phyloP scores from a whole-genome alignment of 2,888 invertebrate genomes.

The Drosophila meridionalis region DNA sequence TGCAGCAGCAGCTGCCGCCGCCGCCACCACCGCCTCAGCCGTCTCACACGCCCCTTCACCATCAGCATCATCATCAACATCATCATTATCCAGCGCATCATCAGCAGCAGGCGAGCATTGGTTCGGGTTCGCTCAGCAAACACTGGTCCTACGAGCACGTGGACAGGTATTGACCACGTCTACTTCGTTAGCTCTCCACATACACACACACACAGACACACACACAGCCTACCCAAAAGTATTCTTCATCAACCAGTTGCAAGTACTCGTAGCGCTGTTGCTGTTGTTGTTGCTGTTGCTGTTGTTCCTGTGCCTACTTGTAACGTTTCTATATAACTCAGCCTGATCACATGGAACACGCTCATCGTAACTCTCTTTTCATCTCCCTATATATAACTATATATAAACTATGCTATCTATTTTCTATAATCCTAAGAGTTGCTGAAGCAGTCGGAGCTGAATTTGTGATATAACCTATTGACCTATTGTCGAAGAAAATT shows the following conservation, averaged over 20 bases:
- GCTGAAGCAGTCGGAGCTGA: background rate
- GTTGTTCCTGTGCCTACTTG: constrained; percentile 37
- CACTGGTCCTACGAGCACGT: constrained; percentile 84
- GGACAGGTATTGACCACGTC: constrained; percentile 83
- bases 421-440: constrained; percentile 5
- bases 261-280: constrained; percentile 59
- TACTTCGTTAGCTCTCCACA: constrained; percentile 29
- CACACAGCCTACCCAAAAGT: background rate
- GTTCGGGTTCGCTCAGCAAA: constrained; percentile 82
- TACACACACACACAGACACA: background rate
- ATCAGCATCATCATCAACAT: constrained; percentile 36
- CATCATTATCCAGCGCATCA: constrained; percentile 63
- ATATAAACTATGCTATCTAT: background rate
- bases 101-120: constrained; percentile 87
- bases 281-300: constrained; percentile 57
- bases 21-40: constrained; percentile 17
- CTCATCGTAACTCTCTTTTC: constrained; percentile 42
- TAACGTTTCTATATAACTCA: constrained; percentile 17
- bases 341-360: constrained; percentile 24
- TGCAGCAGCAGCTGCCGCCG: constrained; percentile 33
- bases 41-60: constrained; percentile 47
- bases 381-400: constrained; percentile 15
- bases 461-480: no score
- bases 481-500: background rate
- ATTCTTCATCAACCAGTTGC: constrained; percentile 14